Evolutionary conservation across 2,113 vertebrate genomes (phyloP), one percentile per base, ranked within the genome.

Genomic region (Tetrao urogallus): DNA sequence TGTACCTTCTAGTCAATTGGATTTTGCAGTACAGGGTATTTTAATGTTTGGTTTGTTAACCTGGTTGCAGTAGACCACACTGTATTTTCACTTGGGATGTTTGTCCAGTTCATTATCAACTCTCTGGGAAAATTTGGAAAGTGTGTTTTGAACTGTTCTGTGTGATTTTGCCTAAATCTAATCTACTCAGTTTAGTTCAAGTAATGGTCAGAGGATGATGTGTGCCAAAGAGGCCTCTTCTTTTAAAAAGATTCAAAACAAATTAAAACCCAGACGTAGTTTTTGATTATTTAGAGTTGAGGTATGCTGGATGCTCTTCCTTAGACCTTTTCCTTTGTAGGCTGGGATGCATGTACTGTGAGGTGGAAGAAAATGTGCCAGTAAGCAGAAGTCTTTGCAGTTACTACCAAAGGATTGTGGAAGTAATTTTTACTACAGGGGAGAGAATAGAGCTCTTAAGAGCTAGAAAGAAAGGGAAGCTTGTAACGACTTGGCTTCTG

Each of bases 71-170:
- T 20, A 47, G 36, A 60, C 32, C n/a, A 58, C 77, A 13, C 48
- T 70, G n/a, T 84, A 32, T 71, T 89, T 66, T 78, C 30, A 38
- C 78, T 57, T 79, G 38, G 5, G 48, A 8, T 52, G 3, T 89
- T 74, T 83, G 36, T 70, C 24, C 67, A 13, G 30, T 82, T 84
- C 18, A 8, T 58, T 73, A 5, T 63, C n/a, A 5, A 47, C 5
- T 12, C 13, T 54, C 1, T 3, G 5, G 21, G 11, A 38, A 2
- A 61, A 58, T 38, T 17, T 24, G 34, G 63, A 82, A 63, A 34
- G 45, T 1, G 9, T 0, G 0, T 2, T 11, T 4, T 0, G 22
- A 20, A 25, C 24, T 47, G 1, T 79, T 78, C 77, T 66, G 52
- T 63, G 2, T 81, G 38, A 38, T 38, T 38, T 38, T 38, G 38